Base-by-base conservation (phyloP, 2,888 invertebrate species). In the Tenthredo amoena region DNA sequence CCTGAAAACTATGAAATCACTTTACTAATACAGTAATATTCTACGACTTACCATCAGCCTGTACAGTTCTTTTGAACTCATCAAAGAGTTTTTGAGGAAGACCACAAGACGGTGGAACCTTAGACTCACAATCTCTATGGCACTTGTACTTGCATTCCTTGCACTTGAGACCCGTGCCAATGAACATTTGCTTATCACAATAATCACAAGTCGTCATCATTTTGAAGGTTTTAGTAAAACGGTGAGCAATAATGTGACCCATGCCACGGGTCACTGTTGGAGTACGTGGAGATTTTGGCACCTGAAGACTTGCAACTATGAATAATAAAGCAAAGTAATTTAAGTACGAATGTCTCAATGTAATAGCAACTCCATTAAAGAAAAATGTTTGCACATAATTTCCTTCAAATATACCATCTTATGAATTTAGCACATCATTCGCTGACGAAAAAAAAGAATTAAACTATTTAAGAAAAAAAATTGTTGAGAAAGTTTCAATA, bases 101-200 rank as follows among this genome's bases (percentile, higher is more conserved):
- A 43, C 98, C 98, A 94, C 99, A 99, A 58, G 98, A 98, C 0
- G 98, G 98, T 88, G 98, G 97, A 88, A 98, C 99, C 94, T 97
- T 98, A 81, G 96, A 96, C 91, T 98, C 98, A 92, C 99, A 99
- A 91, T 98, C 98, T 93, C 96, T 95, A 94, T 97, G 97, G 92
- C 97, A 97, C 90, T 96, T 97, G 92, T 98, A 98, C 95, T 98
- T 99, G 96, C 99, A 99, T 94, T 98, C 98, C 93, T 97, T 98
- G 94, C 99, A 99, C 94, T 97, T 98, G 89, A 98, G 95, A 10
- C 97, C 97, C 34, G 96, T 95, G 50, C 96, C 97, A 92, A 97
- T 96, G 89, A 97, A 96, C 96, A 98, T 97, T 93, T 97, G 97
- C 91, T 97, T 97, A 90, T 97, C 96, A 94, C 99, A 99, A 92